Evolutionary conservation across 2,797 vertebrate species (phyloP).

Genomic region (Gastrophryne carolinensis): DNA sequence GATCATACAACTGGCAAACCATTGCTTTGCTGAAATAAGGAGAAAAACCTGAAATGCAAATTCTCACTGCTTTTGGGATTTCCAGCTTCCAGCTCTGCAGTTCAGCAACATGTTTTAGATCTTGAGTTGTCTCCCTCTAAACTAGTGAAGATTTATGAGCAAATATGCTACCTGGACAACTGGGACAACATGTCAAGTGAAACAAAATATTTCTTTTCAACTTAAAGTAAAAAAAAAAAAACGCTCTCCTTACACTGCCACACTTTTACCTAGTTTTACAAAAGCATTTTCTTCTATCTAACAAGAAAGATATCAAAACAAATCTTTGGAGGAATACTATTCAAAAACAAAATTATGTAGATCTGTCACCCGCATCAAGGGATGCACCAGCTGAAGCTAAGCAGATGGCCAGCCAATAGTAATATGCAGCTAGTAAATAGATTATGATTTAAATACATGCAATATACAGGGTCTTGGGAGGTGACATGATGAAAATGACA

Average conservation of each 20-base stretch:
- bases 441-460: constrained; percentile 20
- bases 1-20: no score
- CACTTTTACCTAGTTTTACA: not conserved
- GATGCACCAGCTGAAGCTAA: constrained; percentile 40
- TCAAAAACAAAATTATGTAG: constrained; percentile 43
- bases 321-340: constrained; percentile 13
- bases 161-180: not conserved
- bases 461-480: constrained; percentile 27
- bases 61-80: not conserved
- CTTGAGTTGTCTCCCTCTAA: not conserved
- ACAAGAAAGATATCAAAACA: constrained; percentile 11
- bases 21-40: not conserved
- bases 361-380: constrained; percentile 42
- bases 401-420: constrained; percentile 34
- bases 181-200: not conserved
- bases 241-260: not conserved
- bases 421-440: constrained; percentile 33
- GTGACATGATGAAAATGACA: constrained; percentile 32
- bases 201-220: not conserved
- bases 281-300: constrained; percentile 1
- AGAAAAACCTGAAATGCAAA: not conserved
- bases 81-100: not conserved
- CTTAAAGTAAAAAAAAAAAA: not conserved
- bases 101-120: not conserved
- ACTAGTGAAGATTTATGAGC: constrained; percentile 9